phyloP scores from a whole-genome alignment of 2,797 vertebrate species.

The Tenualosa ilisha region DNA sequence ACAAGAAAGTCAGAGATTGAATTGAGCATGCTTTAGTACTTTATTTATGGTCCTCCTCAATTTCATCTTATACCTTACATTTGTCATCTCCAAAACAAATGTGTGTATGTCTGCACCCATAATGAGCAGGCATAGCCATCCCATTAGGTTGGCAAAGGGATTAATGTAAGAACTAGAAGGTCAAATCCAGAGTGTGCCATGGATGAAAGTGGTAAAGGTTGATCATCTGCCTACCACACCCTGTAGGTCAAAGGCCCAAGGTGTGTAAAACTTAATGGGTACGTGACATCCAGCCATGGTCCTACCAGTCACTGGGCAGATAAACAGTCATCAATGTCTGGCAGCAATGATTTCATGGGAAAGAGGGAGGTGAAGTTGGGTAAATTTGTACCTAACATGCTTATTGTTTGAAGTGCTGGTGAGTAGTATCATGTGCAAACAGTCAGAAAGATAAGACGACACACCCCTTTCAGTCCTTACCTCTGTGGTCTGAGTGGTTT shows the following conservation, averaged over 20 bases:
- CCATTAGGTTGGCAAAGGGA: neutral
- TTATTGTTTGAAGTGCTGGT: neutral
- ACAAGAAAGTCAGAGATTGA: neutral
- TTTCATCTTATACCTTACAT: too few species aligned
- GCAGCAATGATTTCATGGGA: neutral
- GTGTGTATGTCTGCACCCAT: too few species aligned
- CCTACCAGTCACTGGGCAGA: neutral
- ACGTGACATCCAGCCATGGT: slow-evolving; percentile 6
- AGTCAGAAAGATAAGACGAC: neutral
- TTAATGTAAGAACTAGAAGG: neutral
- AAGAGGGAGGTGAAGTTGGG: neutral
- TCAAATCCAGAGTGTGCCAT: neutral
- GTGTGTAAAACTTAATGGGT: neutral
- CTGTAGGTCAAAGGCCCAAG: slow-evolving; percentile 4
- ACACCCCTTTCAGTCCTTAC: neutral
- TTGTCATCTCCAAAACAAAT: too few species aligned
- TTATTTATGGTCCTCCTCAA: too few species aligned
- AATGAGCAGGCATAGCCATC: too few species aligned
- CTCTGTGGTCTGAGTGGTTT: neutral
- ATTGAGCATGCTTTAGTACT: too few species aligned
- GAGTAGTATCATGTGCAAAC: neutral
- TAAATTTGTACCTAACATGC: neutral
- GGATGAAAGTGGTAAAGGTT: neutral
- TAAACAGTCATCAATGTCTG: neutral
- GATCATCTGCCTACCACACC: neutral